Base-by-base conservation (phyloP, 2,113 vertebrate genomes). In the Labeo catla region DNA sequence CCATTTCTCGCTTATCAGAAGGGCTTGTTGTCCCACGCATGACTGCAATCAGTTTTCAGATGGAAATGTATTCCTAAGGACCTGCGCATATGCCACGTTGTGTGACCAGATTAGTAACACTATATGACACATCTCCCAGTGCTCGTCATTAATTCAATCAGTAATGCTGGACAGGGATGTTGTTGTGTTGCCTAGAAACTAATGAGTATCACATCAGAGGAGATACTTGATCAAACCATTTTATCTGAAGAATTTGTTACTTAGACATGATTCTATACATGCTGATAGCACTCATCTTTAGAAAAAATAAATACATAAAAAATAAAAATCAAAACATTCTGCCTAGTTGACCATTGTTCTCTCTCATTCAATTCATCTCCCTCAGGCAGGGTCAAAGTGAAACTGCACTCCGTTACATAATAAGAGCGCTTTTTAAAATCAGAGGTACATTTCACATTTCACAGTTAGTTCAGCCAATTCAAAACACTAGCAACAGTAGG, bases 101-200 rank as follows among this genome's bases (percentile, higher is more conserved):
- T 45, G 76, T 78, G 12, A 77, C 5, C 66, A 54, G 76, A 59
- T 70, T 34, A 50, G 61, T 21, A 82, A 68, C 80, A 21, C 28
- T 28, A 21, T 50, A 52, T 82, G 28, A 66, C 21, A 81, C 59
- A 66, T 81, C 59, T 28, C 45, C 28, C 19, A 79, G 16, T 19
- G 34, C 57, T 10, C 1, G 4, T 36, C 9, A 68, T 50, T 82
- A 19, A 82, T 28, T 63, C 12, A 81, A 43, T 12, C 52, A n/a
- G 36, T 61, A 43, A n/a, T 6, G 16, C 23, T 57, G 16, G 15
- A 80, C 39, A 61, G 21, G 28, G 78, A 43, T 81, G 39, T 23
- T 47, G 77, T 21, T 34, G 16, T 47, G 74, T 34, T 76, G 74
- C 12, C 36, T 49, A 13, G 57, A 81, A 65, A 63, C 59, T 49